Evolutionary conservation across 2,888 invertebrate genomes (phyloP).

Genomic region (Augochlorella aurata): DNA sequence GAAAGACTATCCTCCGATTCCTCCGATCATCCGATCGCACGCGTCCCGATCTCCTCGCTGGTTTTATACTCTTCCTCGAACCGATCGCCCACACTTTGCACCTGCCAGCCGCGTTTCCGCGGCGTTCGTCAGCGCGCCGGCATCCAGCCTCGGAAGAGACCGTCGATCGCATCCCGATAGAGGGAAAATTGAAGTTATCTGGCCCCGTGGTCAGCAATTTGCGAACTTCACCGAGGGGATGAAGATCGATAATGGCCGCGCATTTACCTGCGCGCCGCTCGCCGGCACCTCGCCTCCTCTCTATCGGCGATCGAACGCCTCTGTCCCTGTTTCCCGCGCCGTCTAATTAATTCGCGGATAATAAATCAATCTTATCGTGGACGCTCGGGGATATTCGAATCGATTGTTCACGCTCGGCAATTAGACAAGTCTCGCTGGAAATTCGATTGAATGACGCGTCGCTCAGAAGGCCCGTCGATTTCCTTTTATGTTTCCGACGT

Average conservation of each 20-base stretch:
- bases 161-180: slow-evolving; percentile 41
- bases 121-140: slow-evolving; percentile 2
- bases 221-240: slow-evolving; percentile 48
- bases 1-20: not conserved
- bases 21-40: not conserved
- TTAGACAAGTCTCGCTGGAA: slow-evolving; percentile 9
- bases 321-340: slow-evolving; percentile 1
- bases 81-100: slow-evolving; percentile 28
- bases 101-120: slow-evolving; percentile 24
- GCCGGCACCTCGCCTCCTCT: not conserved
- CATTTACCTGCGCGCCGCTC: not conserved
- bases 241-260: slow-evolving; percentile 36
- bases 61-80: not conserved
- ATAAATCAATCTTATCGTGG: slow-evolving; percentile 44
- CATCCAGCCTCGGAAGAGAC: slow-evolving; percentile 6
- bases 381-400: slow-evolving; percentile 28
- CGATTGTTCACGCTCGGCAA: slow-evolving; percentile 3
- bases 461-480: slow-evolving; percentile 7
- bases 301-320: not conserved
- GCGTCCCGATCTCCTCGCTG: not conserved
- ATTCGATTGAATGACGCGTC: not conserved
- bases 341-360: slow-evolving; percentile 41
- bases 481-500: not conserved
- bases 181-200: slow-evolving; percentile 27
- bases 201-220: slow-evolving; percentile 23